Percentiles rank a stretch among this genome's conserved stretches.
Evolutionary conservation across 2,888 invertebrate species (phyloP).

Genomic region (Leptopterna dolabrata): DNA sequence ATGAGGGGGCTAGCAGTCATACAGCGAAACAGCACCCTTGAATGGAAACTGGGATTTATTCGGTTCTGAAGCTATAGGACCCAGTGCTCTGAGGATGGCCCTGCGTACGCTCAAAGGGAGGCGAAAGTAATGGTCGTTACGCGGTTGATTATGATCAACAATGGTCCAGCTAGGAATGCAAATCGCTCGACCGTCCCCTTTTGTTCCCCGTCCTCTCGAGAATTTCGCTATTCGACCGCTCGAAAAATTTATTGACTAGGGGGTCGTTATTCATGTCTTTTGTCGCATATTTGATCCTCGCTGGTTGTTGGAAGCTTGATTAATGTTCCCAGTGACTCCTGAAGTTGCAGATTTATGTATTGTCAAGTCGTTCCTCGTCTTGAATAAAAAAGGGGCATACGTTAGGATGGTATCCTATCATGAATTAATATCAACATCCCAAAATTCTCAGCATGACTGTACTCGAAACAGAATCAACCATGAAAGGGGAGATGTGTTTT

Average conservation of each 20-base stretch:
- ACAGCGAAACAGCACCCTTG: background rate
- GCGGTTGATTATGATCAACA: slow-evolving; percentile 11
- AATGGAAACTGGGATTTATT: background rate
- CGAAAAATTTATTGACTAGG: background rate
- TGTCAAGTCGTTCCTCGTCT: too few relatives aligned
- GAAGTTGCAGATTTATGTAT: too few relatives aligned
- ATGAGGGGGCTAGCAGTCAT: background rate
- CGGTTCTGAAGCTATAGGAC: background rate
- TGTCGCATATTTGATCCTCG: background rate
- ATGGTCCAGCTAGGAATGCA: background rate
- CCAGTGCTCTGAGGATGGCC: background rate
- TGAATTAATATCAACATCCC: too few relatives aligned
- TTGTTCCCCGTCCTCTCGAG: background rate
- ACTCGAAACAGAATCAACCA: too few relatives aligned
- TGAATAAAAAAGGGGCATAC: too few relatives aligned
- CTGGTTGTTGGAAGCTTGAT: background rate
- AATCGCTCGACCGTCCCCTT: background rate
- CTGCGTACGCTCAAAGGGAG: background rate
- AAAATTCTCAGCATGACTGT: too few relatives aligned
- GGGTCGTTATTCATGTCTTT: background rate
- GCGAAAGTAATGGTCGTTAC: background rate
- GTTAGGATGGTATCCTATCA: too few relatives aligned
- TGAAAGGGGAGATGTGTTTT: too few relatives aligned
- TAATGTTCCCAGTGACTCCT: background rate
- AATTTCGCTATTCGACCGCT: too few relatives aligned